Percentiles rank a stretch among this genome's conserved stretches.
phyloP scores from a whole-genome alignment of 2,113 vertebrate species.

The Hippocampus abdominalis region DNA sequence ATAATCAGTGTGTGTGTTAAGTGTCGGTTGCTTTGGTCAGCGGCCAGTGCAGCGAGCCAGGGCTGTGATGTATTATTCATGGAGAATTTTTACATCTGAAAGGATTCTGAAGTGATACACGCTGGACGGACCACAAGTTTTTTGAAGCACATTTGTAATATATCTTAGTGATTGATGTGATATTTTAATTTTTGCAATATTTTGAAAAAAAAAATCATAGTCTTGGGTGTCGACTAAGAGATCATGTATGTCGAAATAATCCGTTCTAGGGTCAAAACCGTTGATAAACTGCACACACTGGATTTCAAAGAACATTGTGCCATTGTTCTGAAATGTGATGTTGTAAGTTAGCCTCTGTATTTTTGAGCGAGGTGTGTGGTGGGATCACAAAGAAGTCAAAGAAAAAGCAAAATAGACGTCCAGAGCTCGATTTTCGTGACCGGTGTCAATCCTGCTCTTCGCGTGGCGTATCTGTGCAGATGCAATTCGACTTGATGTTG shows the following conservation, averaged over 20 bases:
- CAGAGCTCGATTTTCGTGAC: too few relatives aligned
- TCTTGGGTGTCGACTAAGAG: neutral
- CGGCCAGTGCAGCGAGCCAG: constrained; percentile 34
- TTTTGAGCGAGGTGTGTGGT: neutral
- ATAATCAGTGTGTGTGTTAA: constrained; percentile 42
- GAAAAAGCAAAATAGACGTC: neutral
- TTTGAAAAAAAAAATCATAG: neutral
- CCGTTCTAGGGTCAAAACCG: neutral
- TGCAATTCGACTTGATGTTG: too few relatives aligned
- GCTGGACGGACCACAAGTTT: constrained; percentile 30
- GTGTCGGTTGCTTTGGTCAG: constrained; percentile 58
- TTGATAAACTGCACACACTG: too few relatives aligned
- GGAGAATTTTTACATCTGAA: constrained; percentile 57
- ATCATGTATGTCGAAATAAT: neutral
- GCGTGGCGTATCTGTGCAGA: too few relatives aligned
- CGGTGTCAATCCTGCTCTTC: too few relatives aligned
- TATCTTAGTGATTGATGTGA: neutral
- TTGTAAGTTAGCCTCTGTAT: neutral
- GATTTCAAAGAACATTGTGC: neutral
- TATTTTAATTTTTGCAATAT: neutral
- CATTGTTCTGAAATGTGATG: neutral
- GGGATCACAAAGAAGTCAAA: neutral
- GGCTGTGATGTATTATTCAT: constrained; percentile 66
- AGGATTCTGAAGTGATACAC: constrained; percentile 63
- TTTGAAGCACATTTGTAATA: neutral